phyloP scores from a whole-genome alignment of 2,888 invertebrate species.

The Noctua fimbriata region DNA sequence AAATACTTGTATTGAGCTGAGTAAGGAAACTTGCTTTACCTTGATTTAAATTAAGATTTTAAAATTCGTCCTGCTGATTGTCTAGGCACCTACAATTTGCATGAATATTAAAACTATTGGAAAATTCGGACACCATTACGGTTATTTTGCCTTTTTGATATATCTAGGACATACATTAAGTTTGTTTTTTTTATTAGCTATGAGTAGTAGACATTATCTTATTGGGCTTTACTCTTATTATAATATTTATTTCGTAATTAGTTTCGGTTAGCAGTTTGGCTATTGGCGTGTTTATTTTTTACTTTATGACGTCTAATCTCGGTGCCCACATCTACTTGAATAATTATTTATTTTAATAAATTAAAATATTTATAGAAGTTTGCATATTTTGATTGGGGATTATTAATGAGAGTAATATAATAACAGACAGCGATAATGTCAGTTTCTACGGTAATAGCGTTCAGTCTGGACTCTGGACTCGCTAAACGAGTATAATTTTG shows the following conservation, averaged over 20 bases:
- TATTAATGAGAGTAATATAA: constrained; percentile 9
- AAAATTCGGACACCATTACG: neutral
- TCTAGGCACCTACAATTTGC: neutral
- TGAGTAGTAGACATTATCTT: neutral
- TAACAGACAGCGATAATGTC: neutral
- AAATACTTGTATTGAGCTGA: constrained; percentile 2
- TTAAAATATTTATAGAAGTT: neutral
- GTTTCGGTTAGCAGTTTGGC: neutral
- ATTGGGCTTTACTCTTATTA: neutral
- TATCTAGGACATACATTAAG: neutral
- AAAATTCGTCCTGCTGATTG: neutral
- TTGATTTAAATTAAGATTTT: neutral
- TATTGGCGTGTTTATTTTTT: neutral
- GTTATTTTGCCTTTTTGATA: neutral
- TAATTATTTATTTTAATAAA: neutral
- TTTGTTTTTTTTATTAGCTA: neutral
- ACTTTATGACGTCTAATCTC: neutral
- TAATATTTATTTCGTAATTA: neutral
- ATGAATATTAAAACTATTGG: neutral
- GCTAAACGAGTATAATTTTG: constrained; percentile 45
- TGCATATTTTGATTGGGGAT: neutral
- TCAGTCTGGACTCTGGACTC: constrained; percentile 32
- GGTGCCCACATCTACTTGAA: neutral
- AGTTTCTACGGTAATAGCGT: neutral
- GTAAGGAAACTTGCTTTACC: constrained; percentile 33